Percentiles rank a stretch among this genome's conserved stretches.
Conservation (phyloP, 2,113 vertebrate genomes). For the Megatriorchis doriae region DNA sequence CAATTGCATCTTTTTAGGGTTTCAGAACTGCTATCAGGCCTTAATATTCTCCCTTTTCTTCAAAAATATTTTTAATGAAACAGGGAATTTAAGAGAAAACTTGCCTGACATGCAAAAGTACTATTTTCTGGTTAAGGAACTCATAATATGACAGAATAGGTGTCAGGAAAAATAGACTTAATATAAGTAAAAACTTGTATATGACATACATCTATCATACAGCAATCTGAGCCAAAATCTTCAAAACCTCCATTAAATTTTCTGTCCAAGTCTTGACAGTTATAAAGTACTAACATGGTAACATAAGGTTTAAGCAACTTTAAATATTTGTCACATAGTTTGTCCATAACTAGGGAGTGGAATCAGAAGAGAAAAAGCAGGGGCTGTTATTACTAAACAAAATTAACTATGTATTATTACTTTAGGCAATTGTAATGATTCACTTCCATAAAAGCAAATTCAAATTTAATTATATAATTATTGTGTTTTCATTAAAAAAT, state of each 20-base stretch:
- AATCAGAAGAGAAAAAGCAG: neutral
- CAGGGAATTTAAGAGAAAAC: neutral
- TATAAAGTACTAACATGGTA: slow-evolving; percentile 44
- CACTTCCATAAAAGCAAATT: neutral
- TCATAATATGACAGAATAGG: slow-evolving; percentile 38
- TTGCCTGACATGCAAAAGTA: neutral
- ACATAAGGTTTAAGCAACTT: neutral
- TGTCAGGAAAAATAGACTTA: slow-evolving; percentile 23
- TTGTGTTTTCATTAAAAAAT: neutral
- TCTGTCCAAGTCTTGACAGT: slow-evolving; percentile 37
- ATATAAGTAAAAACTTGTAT: slow-evolving; percentile 7
- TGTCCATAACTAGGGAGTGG: neutral
- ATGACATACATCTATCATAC: slow-evolving; percentile 36
- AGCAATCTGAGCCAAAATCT: slow-evolving; percentile 42
- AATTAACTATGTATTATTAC: neutral
- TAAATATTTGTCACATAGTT: neutral
- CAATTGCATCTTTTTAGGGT: neutral
- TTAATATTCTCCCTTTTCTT: neutral
- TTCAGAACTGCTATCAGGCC: neutral
- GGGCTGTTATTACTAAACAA: neutral
- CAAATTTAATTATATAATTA: neutral
- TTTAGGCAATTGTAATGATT: neutral
- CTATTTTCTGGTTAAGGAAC: slow-evolving; percentile 4
- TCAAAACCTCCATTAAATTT: slow-evolving; percentile 51
- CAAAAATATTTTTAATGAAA: neutral